phyloP scores from a whole-genome alignment of 2,113 vertebrate genomes.

The Asarcornis scutulata region DNA sequence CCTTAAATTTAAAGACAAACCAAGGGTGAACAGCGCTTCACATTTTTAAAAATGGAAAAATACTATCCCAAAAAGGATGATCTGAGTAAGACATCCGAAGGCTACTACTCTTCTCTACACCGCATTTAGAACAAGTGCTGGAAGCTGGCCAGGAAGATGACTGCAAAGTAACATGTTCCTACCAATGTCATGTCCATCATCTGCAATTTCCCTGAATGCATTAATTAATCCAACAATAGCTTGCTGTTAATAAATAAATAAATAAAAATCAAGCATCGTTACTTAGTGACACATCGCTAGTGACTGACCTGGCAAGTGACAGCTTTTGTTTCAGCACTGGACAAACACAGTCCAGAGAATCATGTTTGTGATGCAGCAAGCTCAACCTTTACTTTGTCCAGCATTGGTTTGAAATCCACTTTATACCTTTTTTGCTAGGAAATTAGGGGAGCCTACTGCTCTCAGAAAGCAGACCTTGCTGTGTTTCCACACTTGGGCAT shows the following conservation, averaged over 20 bases:
- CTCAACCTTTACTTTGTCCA: not conserved
- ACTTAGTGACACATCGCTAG: not conserved
- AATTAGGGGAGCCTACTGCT: not conserved
- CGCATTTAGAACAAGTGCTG: not conserved
- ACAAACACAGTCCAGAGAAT: not conserved
- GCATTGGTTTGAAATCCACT: not conserved
- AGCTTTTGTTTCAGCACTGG: not conserved
- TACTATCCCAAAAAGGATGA: not conserved
- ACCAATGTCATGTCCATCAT: not conserved
- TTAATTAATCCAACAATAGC: conserved; percentile 25
- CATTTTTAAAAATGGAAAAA: not conserved
- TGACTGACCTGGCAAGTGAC: not conserved
- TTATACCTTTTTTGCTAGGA: not conserved
- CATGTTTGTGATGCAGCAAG: not conserved
- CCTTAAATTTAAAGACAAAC: conserved; percentile 6
- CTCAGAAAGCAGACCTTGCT: not conserved
- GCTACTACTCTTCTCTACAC: not conserved
- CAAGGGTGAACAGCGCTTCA: not conserved
- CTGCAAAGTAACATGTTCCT: not conserved
- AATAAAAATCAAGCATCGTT: not conserved
- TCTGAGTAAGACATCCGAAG: not conserved
- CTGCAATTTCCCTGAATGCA: not conserved
- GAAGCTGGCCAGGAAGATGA: not conserved
- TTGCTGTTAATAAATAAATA: not conserved
- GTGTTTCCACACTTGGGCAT: not conserved